Evolutionary conservation across 2,797 vertebrate genomes (phyloP), one percentile per base, ranked within the genome.

Genomic region (Poecilia velifera): DNA sequence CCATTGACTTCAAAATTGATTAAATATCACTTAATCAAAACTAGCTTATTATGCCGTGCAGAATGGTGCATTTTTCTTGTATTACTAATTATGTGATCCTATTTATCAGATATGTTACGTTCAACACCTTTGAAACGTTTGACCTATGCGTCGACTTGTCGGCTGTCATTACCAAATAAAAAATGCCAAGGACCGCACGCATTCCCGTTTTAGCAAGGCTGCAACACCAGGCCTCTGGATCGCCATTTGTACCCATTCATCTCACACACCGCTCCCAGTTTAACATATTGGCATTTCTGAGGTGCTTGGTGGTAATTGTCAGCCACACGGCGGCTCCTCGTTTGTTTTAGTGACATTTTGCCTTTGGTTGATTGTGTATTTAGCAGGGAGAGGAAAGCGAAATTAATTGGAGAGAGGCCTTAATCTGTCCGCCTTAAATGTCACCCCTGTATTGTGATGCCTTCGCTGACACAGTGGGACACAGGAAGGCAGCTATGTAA

Each of bases 321-420:
- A 94, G 90, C 93, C 91, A 84, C 88, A 82, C 83, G 88, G 90
- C 77, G 73, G 88, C 89, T 90, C 88, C 93, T 95, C 91, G 81
- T 95, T 96, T 95, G 93, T 95, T 95, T 94, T 92, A 68, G 87
- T 96, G 95, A 96, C 95, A 96, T 96, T 96, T 95, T 92, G 94
- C 93, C 95, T 96, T 94, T 93, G 92, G 87, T 94, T 96, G 95
- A 96, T 95, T 96, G 95, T 96, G 94, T 96, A 94, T 96, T 96
- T 96, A 96, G 95, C 91, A 81, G 90, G 91, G 89, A 80, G 88
- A 92, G 87, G 90, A 91, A 94, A 92, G 94, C 92, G 84, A 95
- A 95, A 95, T 96, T 96, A 96, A 96, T 96, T 96, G 95, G 94
- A 95, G 92, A 83, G 93, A 87, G 84, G 93, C 94, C 91, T 92